These are phyloP conservation scores for Drosophila meridionalis DNA, from an alignment of 2,888 invertebrate genomes.

Conservation along the genomic window DNA sequence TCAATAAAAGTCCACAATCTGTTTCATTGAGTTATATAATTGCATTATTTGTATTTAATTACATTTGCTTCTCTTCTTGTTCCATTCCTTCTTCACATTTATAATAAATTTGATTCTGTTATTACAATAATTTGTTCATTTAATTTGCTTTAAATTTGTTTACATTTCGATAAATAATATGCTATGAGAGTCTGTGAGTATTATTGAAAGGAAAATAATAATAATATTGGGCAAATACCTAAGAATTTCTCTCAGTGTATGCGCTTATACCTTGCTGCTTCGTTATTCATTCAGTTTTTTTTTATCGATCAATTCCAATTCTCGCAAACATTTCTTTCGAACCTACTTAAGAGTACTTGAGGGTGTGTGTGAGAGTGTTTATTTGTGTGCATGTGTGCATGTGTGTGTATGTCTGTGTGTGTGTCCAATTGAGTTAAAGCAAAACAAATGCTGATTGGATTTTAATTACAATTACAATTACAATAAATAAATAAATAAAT, in stretches of 20 bases:
- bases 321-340: slow-evolving; percentile 29
- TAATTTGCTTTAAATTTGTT: slow-evolving; percentile 22
- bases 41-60: slow-evolving; percentile 43
- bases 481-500: slow-evolving; percentile 23
- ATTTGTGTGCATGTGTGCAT: slow-evolving; percentile 1
- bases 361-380: not conserved
- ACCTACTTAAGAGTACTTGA: slow-evolving; percentile 50
- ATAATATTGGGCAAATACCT: slow-evolving; percentile 45
- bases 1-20: not conserved
- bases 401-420: slow-evolving; percentile 12
- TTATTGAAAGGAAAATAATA: slow-evolving; percentile 56
- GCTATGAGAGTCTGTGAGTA: slow-evolving; percentile 46
- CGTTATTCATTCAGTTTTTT: not conserved
- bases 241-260: slow-evolving; percentile 16
- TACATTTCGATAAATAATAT: slow-evolving; percentile 22
- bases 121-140: slow-evolving; percentile 39
- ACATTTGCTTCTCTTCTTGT: slow-evolving; percentile 32
- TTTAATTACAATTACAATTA: slow-evolving; percentile 43
- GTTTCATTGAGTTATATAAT: slow-evolving; percentile 12
- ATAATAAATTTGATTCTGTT: slow-evolving; percentile 52
- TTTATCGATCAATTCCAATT: slow-evolving; percentile 13
- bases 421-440: slow-evolving; percentile 36
- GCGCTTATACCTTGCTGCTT: not conserved
- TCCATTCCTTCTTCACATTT: slow-evolving; percentile 39
- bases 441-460: slow-evolving; percentile 33